Evolutionary conservation across 2,113 vertebrate genomes (phyloP).

Genomic region (Anolis carolinensis): DNA sequence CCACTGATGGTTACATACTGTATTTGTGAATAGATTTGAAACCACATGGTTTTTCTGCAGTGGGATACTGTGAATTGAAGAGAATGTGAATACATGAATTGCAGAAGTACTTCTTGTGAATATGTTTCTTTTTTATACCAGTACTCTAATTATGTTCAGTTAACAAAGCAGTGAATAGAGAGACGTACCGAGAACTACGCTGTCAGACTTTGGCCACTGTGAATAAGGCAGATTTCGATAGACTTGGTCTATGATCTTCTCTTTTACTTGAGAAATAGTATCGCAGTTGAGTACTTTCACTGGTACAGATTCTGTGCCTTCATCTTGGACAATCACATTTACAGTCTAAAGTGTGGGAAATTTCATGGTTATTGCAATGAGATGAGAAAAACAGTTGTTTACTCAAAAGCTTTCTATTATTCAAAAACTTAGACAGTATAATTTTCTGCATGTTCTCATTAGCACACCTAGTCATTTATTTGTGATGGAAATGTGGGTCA

Average conservation of each 20-base stretch:
- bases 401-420: conserved; percentile 14
- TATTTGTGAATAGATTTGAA: not conserved
- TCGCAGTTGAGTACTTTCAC: conserved; percentile 98
- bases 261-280: conserved; percentile 95
- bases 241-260: conserved; percentile 97
- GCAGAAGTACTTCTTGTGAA: not conserved
- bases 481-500: conserved; percentile 30
- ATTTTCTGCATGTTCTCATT: conserved; percentile 17
- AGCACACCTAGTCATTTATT: conserved; percentile 13
- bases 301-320: conserved; percentile 84
- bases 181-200: conserved; percentile 88
- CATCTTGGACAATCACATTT: conserved; percentile 91
- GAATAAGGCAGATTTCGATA: conserved; percentile 91
- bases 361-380: conserved; percentile 21
- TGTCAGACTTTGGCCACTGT: conserved; percentile 90
- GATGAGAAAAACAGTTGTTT: conserved; percentile 27
- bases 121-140: not conserved
- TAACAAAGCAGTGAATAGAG: conserved; percentile 3
- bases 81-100: not conserved
- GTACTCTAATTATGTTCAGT: not conserved
- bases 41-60: not conserved
- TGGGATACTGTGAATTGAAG: not conserved
- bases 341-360: conserved; percentile 80
- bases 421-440: conserved; percentile 36
- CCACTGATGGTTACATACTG: too few species aligned